Percentiles rank a stretch among this genome's conserved stretches.
Conservation (phyloP, 2,888 invertebrate species). For the Pyrocoelia pectoralis region DNA sequence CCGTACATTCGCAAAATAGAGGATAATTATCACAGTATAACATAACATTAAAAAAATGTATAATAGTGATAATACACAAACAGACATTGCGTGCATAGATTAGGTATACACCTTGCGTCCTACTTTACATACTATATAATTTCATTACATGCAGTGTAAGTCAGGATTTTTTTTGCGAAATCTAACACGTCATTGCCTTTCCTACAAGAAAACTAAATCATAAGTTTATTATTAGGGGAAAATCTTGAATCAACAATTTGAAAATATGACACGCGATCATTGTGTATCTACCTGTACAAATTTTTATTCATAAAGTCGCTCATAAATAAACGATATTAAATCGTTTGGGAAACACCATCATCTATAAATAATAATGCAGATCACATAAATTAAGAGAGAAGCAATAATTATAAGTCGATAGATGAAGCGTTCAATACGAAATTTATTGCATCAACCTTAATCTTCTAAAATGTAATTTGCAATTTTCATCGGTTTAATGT, state of each 20-base stretch:
- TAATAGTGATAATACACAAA: background rate
- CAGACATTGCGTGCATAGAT: slow-evolving; percentile 17
- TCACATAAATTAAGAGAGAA: background rate
- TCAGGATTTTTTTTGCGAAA: slow-evolving; percentile 1
- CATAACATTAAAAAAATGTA: background rate
- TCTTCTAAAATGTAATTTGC: background rate
- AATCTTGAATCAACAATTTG: slow-evolving; percentile 20
- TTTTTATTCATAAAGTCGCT: background rate
- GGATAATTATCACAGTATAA: no score
- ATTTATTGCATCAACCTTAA: slow-evolving; percentile 6
- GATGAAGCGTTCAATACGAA: background rate
- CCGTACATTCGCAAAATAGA: no score
- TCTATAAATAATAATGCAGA: background rate
- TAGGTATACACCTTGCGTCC: slow-evolving; percentile 7
- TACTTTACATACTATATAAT: slow-evolving; percentile 15
- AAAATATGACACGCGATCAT: slow-evolving; percentile 20
- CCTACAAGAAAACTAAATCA: slow-evolving; percentile 1
- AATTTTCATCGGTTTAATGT: background rate
- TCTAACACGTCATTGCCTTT: slow-evolving; percentile 6
- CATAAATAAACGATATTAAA: background rate
- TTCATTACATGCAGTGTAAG: slow-evolving; percentile 13
- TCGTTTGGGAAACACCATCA: background rate
- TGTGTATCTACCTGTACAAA: background rate
- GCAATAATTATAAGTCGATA: background rate
- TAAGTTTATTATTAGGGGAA: slow-evolving; percentile 10